Evolutionary conservation across 2,113 vertebrate genomes (phyloP), one percentile per base, ranked within the genome.

Genomic region (Dendropsophus ebraccatus): DNA sequence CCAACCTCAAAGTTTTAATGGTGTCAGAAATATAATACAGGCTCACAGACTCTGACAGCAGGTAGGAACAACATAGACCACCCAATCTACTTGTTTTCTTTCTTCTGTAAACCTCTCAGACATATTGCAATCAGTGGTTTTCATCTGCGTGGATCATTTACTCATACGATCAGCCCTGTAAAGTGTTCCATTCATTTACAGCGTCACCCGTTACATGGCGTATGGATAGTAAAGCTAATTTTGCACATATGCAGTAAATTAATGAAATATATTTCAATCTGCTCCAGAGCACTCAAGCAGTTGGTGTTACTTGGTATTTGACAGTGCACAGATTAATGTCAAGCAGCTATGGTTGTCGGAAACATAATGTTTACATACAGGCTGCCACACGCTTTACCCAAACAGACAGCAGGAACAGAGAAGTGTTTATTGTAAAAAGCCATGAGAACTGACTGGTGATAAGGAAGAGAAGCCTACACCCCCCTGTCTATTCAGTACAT

Each of bases 11-110:
- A 72, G 77, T 81, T 86, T 86, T 81, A 30, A 60, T 60, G 56
- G 73, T 35, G 37, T 65, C 28, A 65, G 60, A 86, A 86, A 80
- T 62, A 50, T 78, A 78, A 85, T 78, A 62, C 28, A 85, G 74
- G 75, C 11, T 49, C 30, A 10, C 23, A 85, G 37, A 76, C 52
- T 76, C 12, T 73, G 67, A 56, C 32, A 50, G 45, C 52, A 79
- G 74, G 73, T 56, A 75, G n/a, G 49, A 58, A n/a, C 52, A 25
- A 16, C 10, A 32, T n/a, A 23, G 77, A 62, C 82, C 82, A 83
- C 69, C 65, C 69, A 56, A 58, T 16, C 76, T n/a, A 58, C 54
- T 58, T 60, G 32, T 79, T 32, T 35, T 54, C 25, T 35, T 12
- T 32, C 12, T 78, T 30, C 75, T 35, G 25, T 6, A 78, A 56